Evolutionary conservation across 2,888 invertebrate genomes (phyloP).

Genomic region (Acleris sparsana): DNA sequence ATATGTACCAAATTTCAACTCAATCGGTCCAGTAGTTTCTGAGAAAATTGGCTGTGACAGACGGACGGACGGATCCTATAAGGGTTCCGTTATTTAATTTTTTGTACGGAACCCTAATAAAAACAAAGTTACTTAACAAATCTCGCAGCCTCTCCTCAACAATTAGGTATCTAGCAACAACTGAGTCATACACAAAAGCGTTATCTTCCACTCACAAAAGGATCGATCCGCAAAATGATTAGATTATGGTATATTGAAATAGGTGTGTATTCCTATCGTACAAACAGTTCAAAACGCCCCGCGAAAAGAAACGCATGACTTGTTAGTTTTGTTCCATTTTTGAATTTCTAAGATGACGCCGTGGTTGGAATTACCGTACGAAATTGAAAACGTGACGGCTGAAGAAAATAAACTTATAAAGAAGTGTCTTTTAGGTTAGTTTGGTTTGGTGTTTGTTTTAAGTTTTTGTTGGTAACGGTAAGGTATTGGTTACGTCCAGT

Average conservation of each 20-base stretch:
- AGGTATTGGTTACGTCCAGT: background rate
- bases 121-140: no score
- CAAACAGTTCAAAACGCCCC: slow-evolving; percentile 40
- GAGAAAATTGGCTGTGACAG: no score
- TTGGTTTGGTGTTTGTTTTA: slow-evolving; percentile 39
- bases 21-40: no score
- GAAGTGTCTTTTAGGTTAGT: slow-evolving; percentile 72
- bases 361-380: slow-evolving; percentile 64
- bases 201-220: slow-evolving; percentile 41
- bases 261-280: slow-evolving; percentile 40
- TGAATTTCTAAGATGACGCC: slow-evolving; percentile 59
- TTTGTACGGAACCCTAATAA: no score
- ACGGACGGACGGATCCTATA: no score
- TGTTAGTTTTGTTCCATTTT: background rate
- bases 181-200: background rate
- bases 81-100: no score
- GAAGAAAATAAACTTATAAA: slow-evolving; percentile 71
- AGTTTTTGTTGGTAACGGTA: slow-evolving; percentile 36
- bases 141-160: no score
- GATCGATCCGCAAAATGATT: slow-evolving; percentile 56
- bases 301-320: slow-evolving; percentile 12
- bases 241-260: slow-evolving; percentile 60
- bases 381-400: slow-evolving; percentile 59
- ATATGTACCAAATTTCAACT: no score
- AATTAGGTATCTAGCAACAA: no score